Evolutionary conservation across 2,888 invertebrate genomes (phyloP).

Genomic region (Drosophila mercatorum): DNA sequence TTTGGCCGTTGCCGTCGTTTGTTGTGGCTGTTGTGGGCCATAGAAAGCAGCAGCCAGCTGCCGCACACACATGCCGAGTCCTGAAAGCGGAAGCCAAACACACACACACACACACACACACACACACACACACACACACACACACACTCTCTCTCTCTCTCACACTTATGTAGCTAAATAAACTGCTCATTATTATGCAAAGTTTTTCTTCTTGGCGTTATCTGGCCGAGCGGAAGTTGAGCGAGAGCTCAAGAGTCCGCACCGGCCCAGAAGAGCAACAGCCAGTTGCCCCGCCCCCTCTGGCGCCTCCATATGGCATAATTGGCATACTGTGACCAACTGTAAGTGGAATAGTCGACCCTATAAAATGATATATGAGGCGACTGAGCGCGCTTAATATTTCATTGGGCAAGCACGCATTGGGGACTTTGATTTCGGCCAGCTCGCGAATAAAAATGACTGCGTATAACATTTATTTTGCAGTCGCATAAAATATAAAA

Average conservation of each 20-base stretch:
- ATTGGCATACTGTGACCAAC: slow-evolving; percentile 47
- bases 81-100: slow-evolving; percentile 58
- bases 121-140: slow-evolving; percentile 28
- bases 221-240: slow-evolving; percentile 58
- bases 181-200: slow-evolving; percentile 79
- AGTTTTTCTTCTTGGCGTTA: slow-evolving; percentile 62
- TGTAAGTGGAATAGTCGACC: slow-evolving; percentile 19
- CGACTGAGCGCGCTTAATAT: slow-evolving; percentile 52
- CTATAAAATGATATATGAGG: slow-evolving; percentile 32
- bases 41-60: slow-evolving; percentile 26
- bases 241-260: neutral
- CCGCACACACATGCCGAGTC: slow-evolving; percentile 31
- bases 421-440: slow-evolving; percentile 59
- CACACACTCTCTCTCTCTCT: slow-evolving; percentile 1
- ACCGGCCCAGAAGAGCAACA: slow-evolving; percentile 39
- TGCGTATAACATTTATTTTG: slow-evolving; percentile 58
- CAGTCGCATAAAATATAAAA: slow-evolving; percentile 57
- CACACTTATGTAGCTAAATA: slow-evolving; percentile 46
- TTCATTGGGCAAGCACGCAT: slow-evolving; percentile 65
- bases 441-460: slow-evolving; percentile 43
- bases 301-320: slow-evolving; percentile 50
- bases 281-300: slow-evolving; percentile 18
- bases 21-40: slow-evolving; percentile 58
- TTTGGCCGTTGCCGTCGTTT: slow-evolving; percentile 45
- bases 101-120: slow-evolving; percentile 20